Evolutionary conservation across 2,888 invertebrate genomes (phyloP).

Genomic region (Scaptomyza polygonia): DNA sequence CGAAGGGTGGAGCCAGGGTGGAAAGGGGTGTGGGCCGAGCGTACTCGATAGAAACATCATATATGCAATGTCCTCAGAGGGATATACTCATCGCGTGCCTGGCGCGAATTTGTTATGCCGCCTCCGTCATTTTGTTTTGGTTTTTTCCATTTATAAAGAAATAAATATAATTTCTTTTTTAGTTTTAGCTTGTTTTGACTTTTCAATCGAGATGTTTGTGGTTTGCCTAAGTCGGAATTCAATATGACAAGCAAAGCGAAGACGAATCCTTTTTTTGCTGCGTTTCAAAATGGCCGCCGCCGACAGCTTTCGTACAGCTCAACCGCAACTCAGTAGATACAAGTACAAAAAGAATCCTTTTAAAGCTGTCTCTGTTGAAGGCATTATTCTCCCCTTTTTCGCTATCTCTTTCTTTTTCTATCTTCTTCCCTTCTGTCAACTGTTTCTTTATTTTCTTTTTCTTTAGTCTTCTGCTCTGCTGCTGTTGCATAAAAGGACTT

Average conservation of each 20-base stretch:
- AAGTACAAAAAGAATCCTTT: conserved; percentile 77
- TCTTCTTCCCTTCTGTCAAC: conserved; percentile 14
- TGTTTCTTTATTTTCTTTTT: conserved; percentile 5
- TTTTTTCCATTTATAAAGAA: conserved; percentile 50
- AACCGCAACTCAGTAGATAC: too few species aligned
- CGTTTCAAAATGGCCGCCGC: conserved; percentile 57
- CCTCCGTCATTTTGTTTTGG: conserved; percentile 44
- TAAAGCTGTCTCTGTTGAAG: conserved; percentile 8
- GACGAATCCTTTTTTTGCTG: conserved; percentile 11
- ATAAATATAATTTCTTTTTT: neutral
- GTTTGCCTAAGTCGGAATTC: conserved; percentile 57
- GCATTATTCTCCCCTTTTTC: conserved; percentile 1
- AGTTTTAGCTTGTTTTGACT: conserved; percentile 31
- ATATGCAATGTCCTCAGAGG: conserved; percentile 55
- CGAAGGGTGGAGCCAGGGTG: neutral
- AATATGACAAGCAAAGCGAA: conserved; percentile 48
- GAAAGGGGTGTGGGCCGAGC: too few species aligned
- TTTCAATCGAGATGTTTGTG: conserved; percentile 53
- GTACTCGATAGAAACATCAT: conserved; percentile 71
- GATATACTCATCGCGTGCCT: conserved; percentile 62
- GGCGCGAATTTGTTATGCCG: conserved; percentile 71
- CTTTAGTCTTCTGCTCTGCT: conserved; percentile 32
- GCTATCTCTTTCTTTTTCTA: conserved; percentile 1
- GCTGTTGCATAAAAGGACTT: conserved; percentile 76
- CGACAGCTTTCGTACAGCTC: conserved; percentile 5